Conservation (phyloP, 2,797 vertebrate species). For the Pseudochirops cupreus region DNA sequence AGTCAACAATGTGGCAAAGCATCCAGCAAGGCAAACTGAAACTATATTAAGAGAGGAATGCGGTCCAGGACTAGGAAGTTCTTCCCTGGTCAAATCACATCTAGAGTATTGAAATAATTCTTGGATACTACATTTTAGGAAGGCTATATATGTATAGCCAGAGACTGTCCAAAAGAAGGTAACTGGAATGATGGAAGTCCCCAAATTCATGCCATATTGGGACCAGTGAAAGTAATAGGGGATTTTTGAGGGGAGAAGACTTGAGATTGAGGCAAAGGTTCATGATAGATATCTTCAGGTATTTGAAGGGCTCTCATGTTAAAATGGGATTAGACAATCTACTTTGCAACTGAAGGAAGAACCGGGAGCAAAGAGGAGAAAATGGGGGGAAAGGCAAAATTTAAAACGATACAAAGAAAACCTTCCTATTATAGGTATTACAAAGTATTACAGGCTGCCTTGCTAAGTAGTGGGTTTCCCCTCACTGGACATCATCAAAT, state of each 20-base stretch:
- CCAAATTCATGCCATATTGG: not conserved
- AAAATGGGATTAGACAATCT: not conserved
- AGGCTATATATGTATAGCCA: not conserved
- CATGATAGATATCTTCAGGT: not conserved
- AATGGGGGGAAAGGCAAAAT: not conserved
- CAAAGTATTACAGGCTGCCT: not conserved
- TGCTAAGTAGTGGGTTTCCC: not conserved
- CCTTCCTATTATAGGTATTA: not conserved
- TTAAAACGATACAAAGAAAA: not conserved
- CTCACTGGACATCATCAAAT: not conserved
- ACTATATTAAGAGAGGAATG: not conserved
- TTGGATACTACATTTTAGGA: not conserved
- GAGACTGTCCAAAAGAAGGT: not conserved
- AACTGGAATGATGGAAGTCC: not conserved
- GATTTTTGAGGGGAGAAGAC: not conserved
- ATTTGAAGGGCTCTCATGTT: not conserved
- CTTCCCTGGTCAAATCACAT: not conserved
- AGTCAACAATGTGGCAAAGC: not conserved
- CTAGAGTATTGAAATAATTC: not conserved
- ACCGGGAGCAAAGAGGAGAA: not conserved
- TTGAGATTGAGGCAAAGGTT: not conserved
- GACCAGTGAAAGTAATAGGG: not conserved
- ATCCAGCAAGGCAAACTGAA: not conserved
- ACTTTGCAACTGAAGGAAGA: not conserved
- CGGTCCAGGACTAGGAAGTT: not conserved